These are phyloP conservation scores for Umimayanthus kanabou DNA, from an alignment of 92 coral and sea anemone species.

Conservation along the genomic window DNA sequence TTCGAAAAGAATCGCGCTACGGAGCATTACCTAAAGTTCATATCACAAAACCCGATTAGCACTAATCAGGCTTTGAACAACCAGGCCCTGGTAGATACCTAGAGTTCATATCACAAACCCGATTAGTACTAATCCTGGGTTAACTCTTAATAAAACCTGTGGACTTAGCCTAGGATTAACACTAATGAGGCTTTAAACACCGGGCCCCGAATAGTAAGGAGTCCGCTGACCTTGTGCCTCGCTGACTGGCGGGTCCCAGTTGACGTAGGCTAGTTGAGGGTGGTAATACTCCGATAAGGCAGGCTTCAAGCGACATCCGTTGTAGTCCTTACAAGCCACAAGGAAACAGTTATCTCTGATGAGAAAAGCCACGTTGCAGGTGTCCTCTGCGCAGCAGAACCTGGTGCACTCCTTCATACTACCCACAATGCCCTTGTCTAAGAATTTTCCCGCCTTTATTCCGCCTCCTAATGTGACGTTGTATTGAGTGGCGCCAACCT, in stretches of 20 bases:
- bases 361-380: constrained; percentile 83
- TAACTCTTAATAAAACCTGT: too few relatives aligned
- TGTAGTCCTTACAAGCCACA: constrained; percentile 91
- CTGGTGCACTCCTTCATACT: constrained; percentile 81
- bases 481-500: constrained; percentile 67
- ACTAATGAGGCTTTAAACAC: too few relatives aligned
- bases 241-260: constrained; percentile 87
- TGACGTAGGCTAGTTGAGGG: constrained; percentile 80
- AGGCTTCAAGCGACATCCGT: constrained; percentile 69
- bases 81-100: too few relatives aligned
- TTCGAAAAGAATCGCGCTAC: too few relatives aligned
- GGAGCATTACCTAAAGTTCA: too few relatives aligned
- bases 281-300: constrained; percentile 79
- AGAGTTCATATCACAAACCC: too few relatives aligned
- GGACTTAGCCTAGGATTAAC: too few relatives aligned
- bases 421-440: constrained; percentile 83
- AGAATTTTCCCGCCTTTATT: constrained; percentile 80
- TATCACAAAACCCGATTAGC: too few relatives aligned
- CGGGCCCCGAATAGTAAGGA: neutral
- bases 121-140: too few relatives aligned
- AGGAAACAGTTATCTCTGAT: constrained; percentile 86
- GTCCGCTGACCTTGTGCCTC: constrained; percentile 66
- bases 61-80: too few relatives aligned
- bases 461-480: constrained; percentile 92
- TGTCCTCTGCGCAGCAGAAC: constrained; percentile 85